A percentile compares a stretch with the other conserved stretches of the same genome.
Evolutionary conservation across 1,140 invertebrate genomes (phyloP).

Genomic region (Bombus waltoni): DNA sequence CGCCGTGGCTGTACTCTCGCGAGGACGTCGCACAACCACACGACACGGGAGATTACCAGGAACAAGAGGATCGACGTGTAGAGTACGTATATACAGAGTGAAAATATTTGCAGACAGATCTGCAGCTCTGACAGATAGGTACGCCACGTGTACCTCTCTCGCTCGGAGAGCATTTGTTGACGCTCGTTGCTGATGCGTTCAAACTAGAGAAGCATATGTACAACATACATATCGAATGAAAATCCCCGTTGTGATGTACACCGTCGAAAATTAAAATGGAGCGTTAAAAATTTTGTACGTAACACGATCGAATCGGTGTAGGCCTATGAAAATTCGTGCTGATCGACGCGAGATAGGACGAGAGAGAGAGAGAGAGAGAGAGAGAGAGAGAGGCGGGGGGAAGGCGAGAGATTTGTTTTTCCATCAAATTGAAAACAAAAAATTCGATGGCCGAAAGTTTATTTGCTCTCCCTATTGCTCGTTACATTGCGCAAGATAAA

Average conservation of each 20-base stretch:
- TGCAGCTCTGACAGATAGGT: slow-evolving; percentile 6
- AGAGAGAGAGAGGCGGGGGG: too few species aligned
- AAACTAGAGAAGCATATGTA: background rate
- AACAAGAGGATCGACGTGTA: slow-evolving; percentile 44
- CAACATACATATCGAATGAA: background rate
- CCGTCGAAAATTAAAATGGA: slow-evolving; percentile 7
- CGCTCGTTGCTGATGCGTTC: background rate
- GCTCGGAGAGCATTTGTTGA: slow-evolving; percentile 3
- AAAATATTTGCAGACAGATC: background rate
- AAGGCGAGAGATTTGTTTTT: background rate
- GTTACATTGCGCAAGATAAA: slow-evolving; percentile 16
- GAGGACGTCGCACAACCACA: slow-evolving; percentile 26
- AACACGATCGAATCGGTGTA: too few species aligned
- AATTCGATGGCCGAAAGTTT: background rate
- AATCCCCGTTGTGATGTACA: background rate
- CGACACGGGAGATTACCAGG: slow-evolving; percentile 13
- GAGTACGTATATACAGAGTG: slow-evolving; percentile 48
- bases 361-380: background rate
- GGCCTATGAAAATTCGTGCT: background rate
- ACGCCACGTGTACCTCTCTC: slow-evolving; percentile 35
- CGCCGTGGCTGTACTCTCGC: slow-evolving; percentile 24
- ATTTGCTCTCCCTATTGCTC: slow-evolving; percentile 24
- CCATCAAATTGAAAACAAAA: background rate
- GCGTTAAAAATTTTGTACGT: background rate
- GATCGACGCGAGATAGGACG: background rate